These are phyloP conservation scores for Noctua pronuba DNA, from an alignment of 2,888 invertebrate species.

Conservation along the genomic window DNA sequence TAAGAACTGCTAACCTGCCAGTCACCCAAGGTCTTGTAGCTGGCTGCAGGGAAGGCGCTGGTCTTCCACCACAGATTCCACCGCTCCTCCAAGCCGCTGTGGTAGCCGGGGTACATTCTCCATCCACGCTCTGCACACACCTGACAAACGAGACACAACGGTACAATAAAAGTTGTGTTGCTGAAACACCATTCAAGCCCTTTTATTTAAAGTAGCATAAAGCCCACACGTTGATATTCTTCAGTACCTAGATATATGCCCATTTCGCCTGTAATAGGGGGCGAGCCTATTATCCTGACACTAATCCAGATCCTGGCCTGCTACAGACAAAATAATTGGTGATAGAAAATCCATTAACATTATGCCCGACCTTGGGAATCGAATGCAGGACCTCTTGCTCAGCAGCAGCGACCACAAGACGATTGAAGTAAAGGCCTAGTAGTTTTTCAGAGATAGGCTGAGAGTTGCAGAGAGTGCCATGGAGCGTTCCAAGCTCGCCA, in stretches of 20 bases:
- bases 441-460: neutral
- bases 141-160: conserved; percentile 80
- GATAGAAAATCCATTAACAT: too few species aligned
- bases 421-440: neutral
- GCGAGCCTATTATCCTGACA: neutral
- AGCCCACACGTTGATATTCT: too few species aligned
- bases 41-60: conserved; percentile 93
- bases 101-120: conserved; percentile 93
- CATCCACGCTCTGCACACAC: conserved; percentile 95
- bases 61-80: conserved; percentile 97
- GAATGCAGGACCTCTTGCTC: neutral
- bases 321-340: too few species aligned
- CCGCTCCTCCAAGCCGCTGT: conserved; percentile 89
- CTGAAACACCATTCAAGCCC: neutral
- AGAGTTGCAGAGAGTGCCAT: neutral
- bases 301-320: neutral
- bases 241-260: neutral
- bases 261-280: neutral
- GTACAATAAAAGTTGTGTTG: neutral
- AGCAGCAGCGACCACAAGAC: neutral
- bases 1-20: conserved; percentile 90
- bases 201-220: too few species aligned
- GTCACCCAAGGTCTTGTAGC: conserved; percentile 92
- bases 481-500: neutral
- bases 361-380: neutral